phyloP scores from a whole-genome alignment of 1,140 invertebrate genomes.

The Scaptomyza graminum region DNA sequence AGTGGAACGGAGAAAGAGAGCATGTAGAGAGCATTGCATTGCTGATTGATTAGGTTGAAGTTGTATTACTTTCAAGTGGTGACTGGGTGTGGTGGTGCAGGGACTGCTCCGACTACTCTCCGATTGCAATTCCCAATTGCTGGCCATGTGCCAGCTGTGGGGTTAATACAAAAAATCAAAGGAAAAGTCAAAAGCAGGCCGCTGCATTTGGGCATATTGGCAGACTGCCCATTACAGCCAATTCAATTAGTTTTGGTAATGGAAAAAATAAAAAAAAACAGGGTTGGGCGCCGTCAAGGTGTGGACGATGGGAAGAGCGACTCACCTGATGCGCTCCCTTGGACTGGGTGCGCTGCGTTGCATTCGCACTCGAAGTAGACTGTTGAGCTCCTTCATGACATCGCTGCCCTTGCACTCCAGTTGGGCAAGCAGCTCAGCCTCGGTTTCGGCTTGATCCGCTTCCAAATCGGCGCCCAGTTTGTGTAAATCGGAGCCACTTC shows the following conservation, averaged over 20 bases:
- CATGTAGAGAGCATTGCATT: not conserved
- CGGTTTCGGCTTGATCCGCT: constrained; percentile 55
- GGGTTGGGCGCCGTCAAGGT: constrained; percentile 14
- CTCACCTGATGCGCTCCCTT: constrained; percentile 71
- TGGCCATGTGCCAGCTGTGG: constrained; percentile 59
- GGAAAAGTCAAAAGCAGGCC: constrained; percentile 34
- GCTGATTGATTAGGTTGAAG: constrained; percentile 64
- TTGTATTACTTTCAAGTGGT: constrained; percentile 55
- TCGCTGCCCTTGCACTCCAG: constrained; percentile 85
- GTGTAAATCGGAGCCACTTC: constrained; percentile 84
- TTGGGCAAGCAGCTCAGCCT: constrained; percentile 85
- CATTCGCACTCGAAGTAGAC: constrained; percentile 51
- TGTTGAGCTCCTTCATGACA: constrained; percentile 85
- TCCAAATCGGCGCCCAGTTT: constrained; percentile 83
- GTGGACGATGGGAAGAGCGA: constrained; percentile 13
- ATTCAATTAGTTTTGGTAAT: constrained; percentile 63
- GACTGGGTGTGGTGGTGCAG: constrained; percentile 32
- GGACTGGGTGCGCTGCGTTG: constrained; percentile 56
- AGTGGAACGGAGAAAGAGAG: constrained; percentile 2
- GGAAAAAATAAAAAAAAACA: not conserved
- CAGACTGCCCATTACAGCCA: constrained; percentile 38
- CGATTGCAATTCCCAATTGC: constrained; percentile 18
- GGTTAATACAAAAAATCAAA: constrained; percentile 61
- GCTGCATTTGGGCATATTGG: constrained; percentile 37
- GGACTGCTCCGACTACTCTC: not conserved